Base-by-base conservation (phyloP, 1,140 invertebrate species). In the Agraylea sexmaculata region DNA sequence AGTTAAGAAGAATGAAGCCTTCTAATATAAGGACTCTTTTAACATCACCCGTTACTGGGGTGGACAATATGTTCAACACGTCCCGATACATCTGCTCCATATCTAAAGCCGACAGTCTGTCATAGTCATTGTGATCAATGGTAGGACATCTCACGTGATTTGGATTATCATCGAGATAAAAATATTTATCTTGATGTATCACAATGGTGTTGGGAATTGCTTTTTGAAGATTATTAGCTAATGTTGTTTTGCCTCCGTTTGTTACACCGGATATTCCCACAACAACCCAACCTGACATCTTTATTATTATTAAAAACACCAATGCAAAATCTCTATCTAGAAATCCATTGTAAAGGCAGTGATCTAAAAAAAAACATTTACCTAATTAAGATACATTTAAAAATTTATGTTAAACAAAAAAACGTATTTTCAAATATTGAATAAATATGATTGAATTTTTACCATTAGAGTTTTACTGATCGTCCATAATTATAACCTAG, bases 111-210 rank as follows among this genome's bases (percentile, higher is more conserved):
- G 73, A 70, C 13, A 86, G 47, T 2, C 83, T 56, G 48, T 89
- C 86, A 67, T 81, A 88, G 56, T 90, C 87, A 11, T 79, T 73
- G 44, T 83, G 80, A 48, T 78, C 75, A 7, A 88, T 47, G 35
- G 73, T 70, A 11, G 71, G 62, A 34, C 83, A 68, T 34, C 64
- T 68, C 7, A 70, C 56, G 51, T 87, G 83, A 1, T 75, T 62
- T 6, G 75, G 68, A 58, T 80, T 76, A 44, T 82, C 70, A 15
- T 71, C 60, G 0, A 73, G 70, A 32, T 75, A 69, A 56, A 86
- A 90, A 58, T 87, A 90, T 50, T 74, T 57, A 57, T 90, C 87
- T 59, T 88, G 85, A 46, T 74, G 68, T 10, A 88, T 64, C 1
- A 80, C 30, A 23, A 72, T 56, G 1, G 72, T 68, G 23, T 8